Evolutionary conservation across 1,140 invertebrate genomes (phyloP).

Genomic region (Scylla paramamosain): DNA sequence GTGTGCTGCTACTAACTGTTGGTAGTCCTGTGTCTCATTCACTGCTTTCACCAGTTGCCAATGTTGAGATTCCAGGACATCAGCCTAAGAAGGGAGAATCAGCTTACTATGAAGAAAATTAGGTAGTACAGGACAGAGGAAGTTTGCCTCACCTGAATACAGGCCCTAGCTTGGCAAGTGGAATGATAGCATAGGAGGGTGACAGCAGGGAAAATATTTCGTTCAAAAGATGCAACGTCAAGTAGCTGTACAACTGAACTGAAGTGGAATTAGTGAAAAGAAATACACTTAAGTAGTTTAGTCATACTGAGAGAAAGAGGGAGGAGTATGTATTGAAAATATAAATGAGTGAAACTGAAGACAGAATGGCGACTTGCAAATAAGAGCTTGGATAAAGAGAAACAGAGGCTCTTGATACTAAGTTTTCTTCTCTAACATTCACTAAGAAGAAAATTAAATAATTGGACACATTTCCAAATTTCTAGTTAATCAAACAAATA

Average conservation of each 20-base stretch:
- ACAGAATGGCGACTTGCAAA: no score
- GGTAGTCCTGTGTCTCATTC: constrained; percentile 56
- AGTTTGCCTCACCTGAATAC: background rate
- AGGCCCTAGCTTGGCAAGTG: background rate
- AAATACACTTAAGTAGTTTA: no score
- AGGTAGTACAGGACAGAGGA: background rate
- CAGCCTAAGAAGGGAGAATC: constrained; percentile 32
- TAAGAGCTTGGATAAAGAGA: no score
- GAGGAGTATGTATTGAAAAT: no score
- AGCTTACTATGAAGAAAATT: background rate
- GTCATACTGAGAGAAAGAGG: no score
- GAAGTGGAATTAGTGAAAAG: background rate
- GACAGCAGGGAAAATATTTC: background rate
- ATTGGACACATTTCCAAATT: no score
- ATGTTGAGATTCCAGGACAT: constrained; percentile 72
- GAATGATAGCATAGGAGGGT: background rate
- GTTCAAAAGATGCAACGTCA: background rate
- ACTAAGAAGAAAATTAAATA: no score
- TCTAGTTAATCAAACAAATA: no score
- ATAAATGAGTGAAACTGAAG: no score
- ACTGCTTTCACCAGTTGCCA: constrained; percentile 63
- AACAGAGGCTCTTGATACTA: no score
- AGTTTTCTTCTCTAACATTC: no score
- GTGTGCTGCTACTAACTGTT: constrained; percentile 60
- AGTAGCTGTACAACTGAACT: background rate